phyloP scores from a whole-genome alignment of 2,113 vertebrate species.

The Polypterus senegalus region DNA sequence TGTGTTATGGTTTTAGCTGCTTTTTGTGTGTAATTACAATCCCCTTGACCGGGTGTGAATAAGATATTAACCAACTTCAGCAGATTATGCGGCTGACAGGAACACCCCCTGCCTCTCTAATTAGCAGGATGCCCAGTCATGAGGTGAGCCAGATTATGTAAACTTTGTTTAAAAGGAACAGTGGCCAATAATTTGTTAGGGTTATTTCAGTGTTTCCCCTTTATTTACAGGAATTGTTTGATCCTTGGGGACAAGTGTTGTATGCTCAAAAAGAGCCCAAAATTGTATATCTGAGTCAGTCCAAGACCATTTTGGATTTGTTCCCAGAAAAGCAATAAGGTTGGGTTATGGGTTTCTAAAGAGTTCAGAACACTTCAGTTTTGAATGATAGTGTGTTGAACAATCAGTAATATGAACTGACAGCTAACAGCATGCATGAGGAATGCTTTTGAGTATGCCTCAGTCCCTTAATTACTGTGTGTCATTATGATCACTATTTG shows the following conservation, averaged over 20 bases:
- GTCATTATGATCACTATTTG: too few relatives aligned
- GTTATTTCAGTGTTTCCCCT: neutral
- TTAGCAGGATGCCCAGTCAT: slow-evolving; percentile 98
- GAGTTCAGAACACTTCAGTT: too few relatives aligned
- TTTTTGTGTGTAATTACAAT: slow-evolving; percentile 58
- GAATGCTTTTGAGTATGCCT: too few relatives aligned
- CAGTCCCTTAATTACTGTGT: too few relatives aligned
- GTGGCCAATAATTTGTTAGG: neutral
- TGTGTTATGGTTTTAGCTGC: slow-evolving; percentile 25
- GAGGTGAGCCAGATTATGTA: slow-evolving; percentile 74
- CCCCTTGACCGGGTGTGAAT: slow-evolving; percentile 78
- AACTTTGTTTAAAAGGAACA: neutral
- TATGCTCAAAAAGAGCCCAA: neutral
- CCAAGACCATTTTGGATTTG: neutral
- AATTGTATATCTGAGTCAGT: neutral
- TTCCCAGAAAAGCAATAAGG: neutral
- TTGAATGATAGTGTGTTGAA: too few relatives aligned
- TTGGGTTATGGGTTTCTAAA: too few relatives aligned
- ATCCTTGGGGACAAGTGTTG: neutral
- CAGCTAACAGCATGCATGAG: too few relatives aligned
- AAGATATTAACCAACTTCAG: slow-evolving; percentile 99
- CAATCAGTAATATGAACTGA: too few relatives aligned
- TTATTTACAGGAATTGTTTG: neutral
- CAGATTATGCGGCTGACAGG: slow-evolving; percentile 99
- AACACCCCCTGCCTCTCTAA: slow-evolving; percentile 91